Conservation (phyloP, 1,140 invertebrate species). For the Centruroides vittatus region DNA sequence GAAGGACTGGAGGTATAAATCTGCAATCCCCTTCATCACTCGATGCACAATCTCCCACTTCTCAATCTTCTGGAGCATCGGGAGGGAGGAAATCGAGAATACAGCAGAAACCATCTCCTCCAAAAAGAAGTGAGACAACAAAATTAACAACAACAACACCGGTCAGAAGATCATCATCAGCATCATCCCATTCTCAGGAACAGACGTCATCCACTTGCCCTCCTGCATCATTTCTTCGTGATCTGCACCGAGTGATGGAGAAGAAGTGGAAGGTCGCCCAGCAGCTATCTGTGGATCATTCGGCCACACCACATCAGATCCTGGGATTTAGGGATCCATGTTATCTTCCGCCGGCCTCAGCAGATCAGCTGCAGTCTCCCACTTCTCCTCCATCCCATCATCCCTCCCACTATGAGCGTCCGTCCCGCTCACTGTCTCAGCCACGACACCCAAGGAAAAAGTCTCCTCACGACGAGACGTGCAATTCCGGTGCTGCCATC, state of each 20-base stretch:
- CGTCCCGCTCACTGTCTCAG: slow-evolving; percentile 3
- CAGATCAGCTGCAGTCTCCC: slow-evolving; percentile 1
- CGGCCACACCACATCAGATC: slow-evolving; percentile 75
- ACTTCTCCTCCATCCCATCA: slow-evolving; percentile 45
- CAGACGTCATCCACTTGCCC: slow-evolving; percentile 29
- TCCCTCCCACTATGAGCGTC: slow-evolving; percentile 6
- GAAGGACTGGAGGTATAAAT: slow-evolving; percentile 7
- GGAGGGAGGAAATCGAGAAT: neutral
- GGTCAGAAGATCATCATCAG: neutral
- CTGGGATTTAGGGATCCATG: slow-evolving; percentile 54
- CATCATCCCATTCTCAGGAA: neutral
- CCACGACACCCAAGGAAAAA: neutral
- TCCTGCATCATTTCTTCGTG: slow-evolving; percentile 65
- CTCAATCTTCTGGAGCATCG: slow-evolving; percentile 18
- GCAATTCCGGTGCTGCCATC: slow-evolving; percentile 26
- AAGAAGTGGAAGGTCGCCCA: slow-evolving; percentile 83
- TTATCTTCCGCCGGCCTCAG: slow-evolving; percentile 13
- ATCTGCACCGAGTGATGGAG: slow-evolving; percentile 76
- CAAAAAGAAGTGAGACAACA: slow-evolving; percentile 41
- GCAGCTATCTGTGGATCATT: slow-evolving; percentile 68
- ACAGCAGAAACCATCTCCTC: slow-evolving; percentile 19
- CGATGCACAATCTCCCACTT: slow-evolving; percentile 11
- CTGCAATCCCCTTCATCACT: slow-evolving; percentile 44
- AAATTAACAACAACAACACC: slow-evolving; percentile 24
- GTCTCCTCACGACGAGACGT: slow-evolving; percentile 1